Conservation (phyloP, 1,140 invertebrate species). For the Lethrus apterus region DNA sequence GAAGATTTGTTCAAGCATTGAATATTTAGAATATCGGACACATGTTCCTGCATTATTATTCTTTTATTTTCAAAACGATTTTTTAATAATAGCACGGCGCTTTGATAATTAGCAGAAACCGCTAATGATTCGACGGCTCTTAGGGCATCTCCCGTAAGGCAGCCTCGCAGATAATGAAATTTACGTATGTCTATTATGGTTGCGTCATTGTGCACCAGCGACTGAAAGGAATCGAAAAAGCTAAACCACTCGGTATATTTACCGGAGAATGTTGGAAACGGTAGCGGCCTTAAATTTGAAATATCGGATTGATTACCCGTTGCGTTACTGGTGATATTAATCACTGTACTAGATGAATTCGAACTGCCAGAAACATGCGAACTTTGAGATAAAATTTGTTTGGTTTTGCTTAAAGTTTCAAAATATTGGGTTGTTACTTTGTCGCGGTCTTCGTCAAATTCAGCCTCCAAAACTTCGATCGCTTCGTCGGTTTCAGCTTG, state of each 20-base stretch:
- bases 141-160: constrained; percentile 29
- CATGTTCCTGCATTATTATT: constrained; percentile 21
- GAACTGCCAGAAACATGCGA: too few relatives aligned
- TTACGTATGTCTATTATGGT: constrained; percentile 28
- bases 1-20: constrained; percentile 13
- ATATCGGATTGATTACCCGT: too few relatives aligned
- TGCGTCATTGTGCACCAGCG: constrained; percentile 30
- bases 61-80: constrained; percentile 33
- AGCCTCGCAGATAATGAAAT: constrained; percentile 31
- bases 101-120: constrained; percentile 30
- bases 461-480: too few relatives aligned
- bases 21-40: constrained; percentile 14
- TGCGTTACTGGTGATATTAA: too few relatives aligned
- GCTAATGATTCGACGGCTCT: constrained; percentile 29
- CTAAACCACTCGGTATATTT: constrained; percentile 30
- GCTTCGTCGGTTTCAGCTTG: too few relatives aligned
- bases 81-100: constrained; percentile 32
- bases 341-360: too few relatives aligned
- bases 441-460: too few relatives aligned
- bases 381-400: too few relatives aligned
- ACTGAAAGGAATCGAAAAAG: constrained; percentile 32
- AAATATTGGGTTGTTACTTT: too few relatives aligned
- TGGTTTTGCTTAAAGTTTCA: too few relatives aligned
- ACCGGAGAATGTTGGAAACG: constrained; percentile 31
- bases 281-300: too few relatives aligned